Percentiles rank a stretch among this genome's conserved stretches.
Evolutionary conservation across 2,113 vertebrate species (phyloP).

Genomic region (Cochlearius cochlearius): DNA sequence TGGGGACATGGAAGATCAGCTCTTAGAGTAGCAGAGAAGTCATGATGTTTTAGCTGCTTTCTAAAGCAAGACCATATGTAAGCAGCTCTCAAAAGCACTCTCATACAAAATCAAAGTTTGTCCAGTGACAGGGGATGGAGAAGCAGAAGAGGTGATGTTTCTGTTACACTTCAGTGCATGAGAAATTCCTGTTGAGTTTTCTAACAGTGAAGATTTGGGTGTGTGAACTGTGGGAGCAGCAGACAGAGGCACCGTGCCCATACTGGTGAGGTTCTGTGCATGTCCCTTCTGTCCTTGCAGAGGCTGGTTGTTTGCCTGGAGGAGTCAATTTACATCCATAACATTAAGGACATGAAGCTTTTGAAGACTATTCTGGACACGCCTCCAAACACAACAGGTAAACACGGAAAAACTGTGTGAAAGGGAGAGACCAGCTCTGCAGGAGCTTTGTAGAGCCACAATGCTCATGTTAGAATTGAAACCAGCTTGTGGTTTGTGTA

Average conservation of each 20-base stretch:
- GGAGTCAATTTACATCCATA: slow-evolving; percentile 92
- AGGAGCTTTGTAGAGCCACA: background rate
- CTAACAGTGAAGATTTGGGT: background rate
- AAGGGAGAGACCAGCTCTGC: background rate
- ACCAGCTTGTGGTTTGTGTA: background rate
- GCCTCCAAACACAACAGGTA: slow-evolving; percentile 86
- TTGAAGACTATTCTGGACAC: slow-evolving; percentile 91
- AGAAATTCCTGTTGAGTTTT: background rate
- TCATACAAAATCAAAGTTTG: background rate
- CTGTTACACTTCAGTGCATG: background rate
- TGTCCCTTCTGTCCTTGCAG: slow-evolving; percentile 72
- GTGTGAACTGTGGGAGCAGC: background rate
- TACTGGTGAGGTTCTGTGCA: background rate
- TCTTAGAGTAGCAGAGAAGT: background rate
- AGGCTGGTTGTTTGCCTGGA: slow-evolving; percentile 89
- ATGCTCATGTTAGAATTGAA: background rate
- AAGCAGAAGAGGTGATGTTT: background rate
- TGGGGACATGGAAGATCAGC: background rate
- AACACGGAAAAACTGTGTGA: background rate
- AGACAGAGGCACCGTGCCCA: background rate
- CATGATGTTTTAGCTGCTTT: background rate
- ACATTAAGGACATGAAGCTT: slow-evolving; percentile 97
- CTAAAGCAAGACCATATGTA: background rate
- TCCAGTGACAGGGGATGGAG: background rate
- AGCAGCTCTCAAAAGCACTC: background rate